Conservation (phyloP, 1,140 invertebrate genomes). For the Hirudo medicinalis region DNA sequence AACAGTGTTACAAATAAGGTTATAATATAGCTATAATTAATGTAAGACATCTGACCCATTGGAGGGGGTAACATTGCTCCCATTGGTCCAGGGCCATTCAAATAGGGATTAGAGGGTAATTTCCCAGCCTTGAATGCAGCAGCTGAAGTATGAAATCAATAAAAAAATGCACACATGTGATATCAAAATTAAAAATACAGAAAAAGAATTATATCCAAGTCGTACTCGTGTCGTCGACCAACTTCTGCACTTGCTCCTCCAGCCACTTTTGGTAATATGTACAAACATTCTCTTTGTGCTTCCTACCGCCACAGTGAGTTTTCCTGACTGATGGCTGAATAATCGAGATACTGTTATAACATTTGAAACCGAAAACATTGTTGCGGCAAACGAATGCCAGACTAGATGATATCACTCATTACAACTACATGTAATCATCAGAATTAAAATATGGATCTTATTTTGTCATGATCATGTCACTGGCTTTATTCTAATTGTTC, state of each 20-base stretch:
- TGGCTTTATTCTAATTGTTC: too few relatives aligned
- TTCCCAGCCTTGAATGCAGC: constrained; percentile 87
- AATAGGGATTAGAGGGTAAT: constrained; percentile 75
- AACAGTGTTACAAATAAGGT: not conserved
- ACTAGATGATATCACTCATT: too few relatives aligned
- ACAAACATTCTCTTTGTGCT: constrained; percentile 99
- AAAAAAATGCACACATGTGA: not conserved
- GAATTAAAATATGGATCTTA: too few relatives aligned
- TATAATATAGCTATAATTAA: not conserved
- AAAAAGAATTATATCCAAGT: constrained; percentile 27
- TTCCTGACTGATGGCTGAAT: constrained; percentile 81
- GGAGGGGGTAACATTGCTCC: constrained; percentile 54
- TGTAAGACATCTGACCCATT: constrained; percentile 27
- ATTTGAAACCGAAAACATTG: too few relatives aligned
- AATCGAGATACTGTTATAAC: not conserved
- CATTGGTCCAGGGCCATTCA: constrained; percentile 41
- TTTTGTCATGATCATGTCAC: too few relatives aligned
- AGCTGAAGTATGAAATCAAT: constrained; percentile 45
- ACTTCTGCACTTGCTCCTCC: constrained; percentile 95
- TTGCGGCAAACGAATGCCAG: too few relatives aligned
- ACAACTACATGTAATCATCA: too few relatives aligned
- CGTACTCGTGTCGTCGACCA: constrained; percentile 86
- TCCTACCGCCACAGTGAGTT: constrained; percentile 95
- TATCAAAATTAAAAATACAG: constrained; percentile 19
- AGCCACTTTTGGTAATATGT: constrained; percentile 99